Percentiles rank a stretch among this genome's conserved stretches.
phyloP scores from a whole-genome alignment of 2,797 vertebrate genomes.

The Gadopsis marmoratus region DNA sequence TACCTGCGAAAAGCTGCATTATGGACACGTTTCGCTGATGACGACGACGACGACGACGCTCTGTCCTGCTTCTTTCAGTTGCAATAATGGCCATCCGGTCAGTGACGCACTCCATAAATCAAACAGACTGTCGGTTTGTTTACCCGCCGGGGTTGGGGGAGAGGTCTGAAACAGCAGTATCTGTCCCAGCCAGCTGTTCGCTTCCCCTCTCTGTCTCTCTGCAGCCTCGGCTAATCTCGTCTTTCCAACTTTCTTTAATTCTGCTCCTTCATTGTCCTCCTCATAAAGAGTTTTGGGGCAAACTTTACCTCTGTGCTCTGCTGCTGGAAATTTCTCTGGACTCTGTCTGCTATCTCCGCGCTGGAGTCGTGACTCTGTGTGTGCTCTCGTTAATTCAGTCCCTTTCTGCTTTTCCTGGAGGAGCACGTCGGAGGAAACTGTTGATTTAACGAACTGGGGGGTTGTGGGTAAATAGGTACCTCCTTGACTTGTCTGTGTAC shows the following conservation, averaged over 20 bases:
- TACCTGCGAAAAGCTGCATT: constrained; percentile 75
- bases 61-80: constrained; percentile 68
- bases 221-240: constrained; percentile 76
- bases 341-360: constrained; percentile 30
- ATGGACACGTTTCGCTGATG: constrained; percentile 72
- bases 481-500: constrained; percentile 47
- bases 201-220: constrained; percentile 42
- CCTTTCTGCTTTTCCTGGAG: constrained; percentile 13
- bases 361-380: constrained; percentile 34
- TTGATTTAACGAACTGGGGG: constrained; percentile 42
- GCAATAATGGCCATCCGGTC: constrained; percentile 80
- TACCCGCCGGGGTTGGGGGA: constrained; percentile 75
- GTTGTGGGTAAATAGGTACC: constrained; percentile 52
- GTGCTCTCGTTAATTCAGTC: constrained; percentile 54
- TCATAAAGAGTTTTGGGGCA: constrained; percentile 67
- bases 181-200: constrained; percentile 84
- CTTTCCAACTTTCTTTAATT: constrained; percentile 78
- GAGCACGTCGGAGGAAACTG: constrained; percentile 37
- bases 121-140: constrained; percentile 82
- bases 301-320: constrained; percentile 59
- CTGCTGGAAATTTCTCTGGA: constrained; percentile 18
- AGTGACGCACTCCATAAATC: constrained; percentile 85
- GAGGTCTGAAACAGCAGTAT: constrained; percentile 84
- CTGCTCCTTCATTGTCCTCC: constrained; percentile 67
- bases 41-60: constrained; percentile 66